Evolutionary conservation across 1,140 invertebrate species (phyloP).

Genomic region (Saccostrea cuccullata): DNA sequence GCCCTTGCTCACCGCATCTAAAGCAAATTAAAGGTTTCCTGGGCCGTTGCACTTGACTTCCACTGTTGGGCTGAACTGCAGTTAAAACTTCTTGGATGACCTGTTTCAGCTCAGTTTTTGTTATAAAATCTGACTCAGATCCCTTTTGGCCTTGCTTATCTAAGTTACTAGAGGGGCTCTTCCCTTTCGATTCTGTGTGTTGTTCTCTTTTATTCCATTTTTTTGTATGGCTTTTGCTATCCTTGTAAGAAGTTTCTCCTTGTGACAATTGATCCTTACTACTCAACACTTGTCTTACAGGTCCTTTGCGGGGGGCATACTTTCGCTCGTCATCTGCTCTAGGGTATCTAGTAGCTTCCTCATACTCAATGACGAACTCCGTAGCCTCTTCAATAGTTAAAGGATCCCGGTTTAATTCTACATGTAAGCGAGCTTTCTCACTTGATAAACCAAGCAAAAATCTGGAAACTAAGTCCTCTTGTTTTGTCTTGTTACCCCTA

Average conservation of each 20-base stretch:
- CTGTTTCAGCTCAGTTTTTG: not conserved
- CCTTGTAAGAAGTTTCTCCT: not conserved
- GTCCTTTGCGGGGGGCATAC: not conserved
- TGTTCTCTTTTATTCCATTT: not conserved
- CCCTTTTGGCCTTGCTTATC: not conserved
- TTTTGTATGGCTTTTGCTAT: not conserved
- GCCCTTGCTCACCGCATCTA: not conserved
- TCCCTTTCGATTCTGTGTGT: too few species aligned
- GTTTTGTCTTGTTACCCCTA: slow-evolving; percentile 30
- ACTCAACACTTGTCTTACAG: not conserved
- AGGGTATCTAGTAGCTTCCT: slow-evolving; percentile 35
- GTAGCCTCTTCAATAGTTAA: slow-evolving; percentile 48
- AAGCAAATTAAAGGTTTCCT: not conserved
- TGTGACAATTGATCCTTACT: not conserved
- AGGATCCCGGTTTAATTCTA: slow-evolving; percentile 45
- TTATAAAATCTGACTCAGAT: not conserved
- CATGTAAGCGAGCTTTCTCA: slow-evolving; percentile 48
- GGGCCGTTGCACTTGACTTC: not conserved
- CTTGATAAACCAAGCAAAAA: slow-evolving; percentile 45
- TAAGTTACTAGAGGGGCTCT: not conserved
- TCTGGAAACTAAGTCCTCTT: slow-evolving; percentile 50
- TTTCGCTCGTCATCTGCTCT: not conserved
- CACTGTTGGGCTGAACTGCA: not conserved
- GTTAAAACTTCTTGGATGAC: not conserved
- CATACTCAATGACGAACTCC: slow-evolving; percentile 31